phyloP scores from a whole-genome alignment of 1,140 invertebrate species.

The Drosophila tropicalis region DNA sequence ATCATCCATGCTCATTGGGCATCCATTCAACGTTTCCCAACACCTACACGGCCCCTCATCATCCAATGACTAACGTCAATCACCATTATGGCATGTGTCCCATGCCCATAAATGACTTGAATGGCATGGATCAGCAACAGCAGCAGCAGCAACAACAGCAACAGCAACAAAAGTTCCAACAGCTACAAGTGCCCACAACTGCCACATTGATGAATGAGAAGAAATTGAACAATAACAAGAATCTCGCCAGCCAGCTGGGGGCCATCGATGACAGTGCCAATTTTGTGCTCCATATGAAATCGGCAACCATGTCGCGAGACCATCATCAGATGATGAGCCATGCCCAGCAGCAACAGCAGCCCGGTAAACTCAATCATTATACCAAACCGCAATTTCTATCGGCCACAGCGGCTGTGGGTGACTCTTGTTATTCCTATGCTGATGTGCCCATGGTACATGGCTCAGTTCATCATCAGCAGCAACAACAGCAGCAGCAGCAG shows the following conservation, averaged over 20 bases:
- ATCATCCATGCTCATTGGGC: conserved; percentile 85
- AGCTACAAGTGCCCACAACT: conserved; percentile 74
- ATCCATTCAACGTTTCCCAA: conserved; percentile 84
- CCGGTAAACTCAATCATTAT: conserved; percentile 66
- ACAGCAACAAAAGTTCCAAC: conserved; percentile 73
- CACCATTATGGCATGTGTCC: conserved; percentile 89
- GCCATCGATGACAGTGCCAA: conserved; percentile 69
- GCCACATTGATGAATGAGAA: conserved; percentile 71
- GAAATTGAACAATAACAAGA: conserved; percentile 70
- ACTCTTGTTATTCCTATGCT: conserved; percentile 79
- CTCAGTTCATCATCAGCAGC: not conserved
- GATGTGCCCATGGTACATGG: conserved; percentile 78
- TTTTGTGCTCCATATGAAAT: conserved; percentile 78
- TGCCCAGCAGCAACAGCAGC: conserved; percentile 35
- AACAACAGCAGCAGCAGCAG: conserved; percentile 62
- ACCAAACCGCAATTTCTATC: conserved; percentile 77
- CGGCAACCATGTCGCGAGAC: conserved; percentile 53
- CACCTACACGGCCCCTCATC: conserved; percentile 84
- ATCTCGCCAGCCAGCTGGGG: conserved; percentile 34
- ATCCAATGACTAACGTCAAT: conserved; percentile 81
- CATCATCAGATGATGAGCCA: conserved; percentile 33
- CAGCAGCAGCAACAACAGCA: conserved; percentile 34
- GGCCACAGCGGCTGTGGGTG: conserved; percentile 67
- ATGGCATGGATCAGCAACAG: conserved; percentile 54
- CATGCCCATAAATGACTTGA: conserved; percentile 72